Evolutionary conservation across 92 coral and sea anemone species (phyloP).

Genomic region (Virgularia gustaviana): DNA sequence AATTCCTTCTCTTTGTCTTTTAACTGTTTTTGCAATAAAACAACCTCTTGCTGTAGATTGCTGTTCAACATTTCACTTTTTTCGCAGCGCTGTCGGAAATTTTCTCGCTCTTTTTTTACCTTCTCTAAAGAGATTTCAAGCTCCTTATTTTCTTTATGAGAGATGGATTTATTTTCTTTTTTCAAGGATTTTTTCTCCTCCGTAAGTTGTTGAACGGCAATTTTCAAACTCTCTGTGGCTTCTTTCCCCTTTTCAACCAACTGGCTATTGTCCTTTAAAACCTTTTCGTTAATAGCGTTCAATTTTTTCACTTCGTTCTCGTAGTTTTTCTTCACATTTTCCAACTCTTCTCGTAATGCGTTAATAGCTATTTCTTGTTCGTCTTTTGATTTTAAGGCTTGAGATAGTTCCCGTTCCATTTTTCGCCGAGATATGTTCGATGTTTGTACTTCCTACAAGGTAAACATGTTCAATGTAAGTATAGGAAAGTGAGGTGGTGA

Average conservation of each 20-base stretch:
- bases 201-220: conserved; percentile 84
- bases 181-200: conserved; percentile 81
- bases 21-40: conserved; percentile 46
- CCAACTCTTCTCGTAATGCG: conserved; percentile 19
- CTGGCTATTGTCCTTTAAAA: conserved; percentile 43
- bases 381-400: conserved; percentile 13
- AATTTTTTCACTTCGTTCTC: conserved; percentile 16
- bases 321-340: conserved; percentile 10
- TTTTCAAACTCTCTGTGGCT: conserved; percentile 59
- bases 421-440: conserved; percentile 23
- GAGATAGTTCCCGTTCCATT: conserved; percentile 21
- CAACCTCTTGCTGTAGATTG: conserved; percentile 54
- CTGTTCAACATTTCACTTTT: conserved; percentile 54
- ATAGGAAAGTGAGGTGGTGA: no score
- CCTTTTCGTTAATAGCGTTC: conserved; percentile 22
- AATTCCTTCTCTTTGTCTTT: conserved; percentile 43
- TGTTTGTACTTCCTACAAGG: conserved; percentile 35
- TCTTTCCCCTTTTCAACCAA: conserved; percentile 50
- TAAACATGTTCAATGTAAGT: no score
- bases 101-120: conserved; percentile 70
- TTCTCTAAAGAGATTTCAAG: conserved; percentile 61
- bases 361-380: conserved; percentile 21
- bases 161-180: conserved; percentile 14
- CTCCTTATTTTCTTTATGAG: conserved; percentile 3
- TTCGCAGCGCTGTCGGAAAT: conserved; percentile 51